Conservation (phyloP, 2,797 vertebrate species). For the Spinus pinus region DNA sequence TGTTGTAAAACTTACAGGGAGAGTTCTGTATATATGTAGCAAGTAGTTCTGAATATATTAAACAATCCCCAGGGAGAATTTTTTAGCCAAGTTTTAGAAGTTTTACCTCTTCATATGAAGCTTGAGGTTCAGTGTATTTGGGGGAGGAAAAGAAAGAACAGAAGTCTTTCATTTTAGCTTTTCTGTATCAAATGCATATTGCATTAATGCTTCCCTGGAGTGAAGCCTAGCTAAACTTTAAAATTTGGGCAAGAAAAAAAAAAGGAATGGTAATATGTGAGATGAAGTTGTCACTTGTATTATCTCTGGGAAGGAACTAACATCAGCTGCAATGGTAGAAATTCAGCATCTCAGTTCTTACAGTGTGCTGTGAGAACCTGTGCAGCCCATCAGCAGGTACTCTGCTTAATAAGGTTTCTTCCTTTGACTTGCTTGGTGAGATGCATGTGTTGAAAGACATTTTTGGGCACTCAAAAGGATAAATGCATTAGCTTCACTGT, state of each 20-base stretch:
- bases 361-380: background rate
- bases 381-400: background rate
- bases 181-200: background rate
- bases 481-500: background rate
- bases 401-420: background rate
- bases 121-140: background rate
- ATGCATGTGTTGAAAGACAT: background rate
- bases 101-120: constrained; percentile 1
- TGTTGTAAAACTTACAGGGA: constrained; percentile 38
- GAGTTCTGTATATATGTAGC: constrained; percentile 6
- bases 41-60: constrained; percentile 2
- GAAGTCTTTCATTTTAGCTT: constrained; percentile 1
- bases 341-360: background rate
- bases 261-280: background rate
- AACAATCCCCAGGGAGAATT: background rate
- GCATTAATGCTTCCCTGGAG: background rate
- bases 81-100: constrained; percentile 34
- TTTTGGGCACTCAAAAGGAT: background rate
- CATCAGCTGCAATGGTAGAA: background rate
- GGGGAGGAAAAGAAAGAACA: background rate
- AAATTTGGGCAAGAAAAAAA: background rate
- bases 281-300: background rate
- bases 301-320: background rate
- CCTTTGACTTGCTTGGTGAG: background rate
- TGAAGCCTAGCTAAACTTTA: constrained; percentile 12